phyloP scores from a whole-genome alignment of 2,797 vertebrate genomes.

The Lithobates sylvaticus region DNA sequence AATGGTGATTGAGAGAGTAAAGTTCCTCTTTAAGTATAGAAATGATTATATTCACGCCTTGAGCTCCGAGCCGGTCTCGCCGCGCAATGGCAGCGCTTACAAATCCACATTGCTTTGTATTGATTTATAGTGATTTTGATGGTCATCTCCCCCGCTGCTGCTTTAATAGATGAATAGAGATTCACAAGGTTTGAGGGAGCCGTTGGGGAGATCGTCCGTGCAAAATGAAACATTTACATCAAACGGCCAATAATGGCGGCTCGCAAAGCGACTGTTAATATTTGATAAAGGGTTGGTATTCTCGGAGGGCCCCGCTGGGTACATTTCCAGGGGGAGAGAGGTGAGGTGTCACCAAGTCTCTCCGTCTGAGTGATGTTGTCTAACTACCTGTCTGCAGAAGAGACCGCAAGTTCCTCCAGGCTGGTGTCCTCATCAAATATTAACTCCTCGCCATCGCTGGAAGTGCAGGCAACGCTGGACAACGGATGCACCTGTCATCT shows the following conservation, averaged over 20 bases:
- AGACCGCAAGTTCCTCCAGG: background rate
- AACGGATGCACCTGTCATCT: no score
- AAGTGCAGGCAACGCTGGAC: no score
- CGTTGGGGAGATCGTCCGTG: background rate
- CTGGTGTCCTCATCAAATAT: no score
- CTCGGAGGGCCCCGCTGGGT: background rate
- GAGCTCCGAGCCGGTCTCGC: background rate
- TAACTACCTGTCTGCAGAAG: constrained; percentile 2
- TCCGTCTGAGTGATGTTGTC: background rate
- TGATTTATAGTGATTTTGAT: background rate
- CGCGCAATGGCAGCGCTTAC: background rate
- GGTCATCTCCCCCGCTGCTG: background rate
- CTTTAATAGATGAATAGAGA: background rate
- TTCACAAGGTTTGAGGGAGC: background rate
- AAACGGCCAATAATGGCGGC: background rate
- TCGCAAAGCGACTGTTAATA: constrained; percentile 22
- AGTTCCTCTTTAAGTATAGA: no score
- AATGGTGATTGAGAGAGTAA: no score
- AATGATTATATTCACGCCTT: no score
- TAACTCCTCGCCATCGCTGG: no score
- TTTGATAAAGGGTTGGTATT: constrained; percentile 37
- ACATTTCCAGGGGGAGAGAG: constrained; percentile 6
- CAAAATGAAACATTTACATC: constrained; percentile 15
- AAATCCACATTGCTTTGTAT: background rate
- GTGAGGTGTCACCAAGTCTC: constrained; percentile 15